These are phyloP conservation scores for Macropodus opercularis DNA, from an alignment of 2,797 vertebrate species.

Conservation along the genomic window DNA sequence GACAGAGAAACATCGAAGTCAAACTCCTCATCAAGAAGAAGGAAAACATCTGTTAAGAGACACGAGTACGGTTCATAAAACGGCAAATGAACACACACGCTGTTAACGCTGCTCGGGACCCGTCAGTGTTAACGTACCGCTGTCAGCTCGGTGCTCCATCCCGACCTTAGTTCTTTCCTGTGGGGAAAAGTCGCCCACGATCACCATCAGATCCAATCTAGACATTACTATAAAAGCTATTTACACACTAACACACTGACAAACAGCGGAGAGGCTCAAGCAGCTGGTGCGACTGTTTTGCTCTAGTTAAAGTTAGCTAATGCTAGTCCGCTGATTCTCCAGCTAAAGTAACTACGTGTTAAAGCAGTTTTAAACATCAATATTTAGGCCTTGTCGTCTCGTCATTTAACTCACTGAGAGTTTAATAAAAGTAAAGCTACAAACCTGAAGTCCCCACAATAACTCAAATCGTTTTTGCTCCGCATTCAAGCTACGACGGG, in stretches of 20 bases:
- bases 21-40: constrained; percentile 82
- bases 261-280: background rate
- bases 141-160: constrained; percentile 57
- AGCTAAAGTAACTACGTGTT: background rate
- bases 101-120: background rate
- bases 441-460: constrained; percentile 30
- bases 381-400: background rate
- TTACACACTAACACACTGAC: accelerated
- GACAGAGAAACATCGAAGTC: constrained; percentile 84
- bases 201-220: constrained; percentile 6
- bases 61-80: background rate
- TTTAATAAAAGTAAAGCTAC: constrained; percentile 6
- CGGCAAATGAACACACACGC: background rate
- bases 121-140: constrained; percentile 33
- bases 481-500: constrained; percentile 41
- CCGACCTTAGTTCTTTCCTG: constrained; percentile 8
- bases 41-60: constrained; percentile 51
- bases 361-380: background rate
- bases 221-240: background rate
- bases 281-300: background rate
- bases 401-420: too few species aligned
- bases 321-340: background rate
- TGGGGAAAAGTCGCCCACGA: constrained; percentile 5
- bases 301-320: background rate
- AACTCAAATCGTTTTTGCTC: constrained; percentile 6